Percentiles rank a stretch among this genome's conserved stretches.
These are phyloP conservation scores for Congeria kusceri DNA, from an alignment of 2,888 invertebrate genomes.

Conservation along the genomic window DNA sequence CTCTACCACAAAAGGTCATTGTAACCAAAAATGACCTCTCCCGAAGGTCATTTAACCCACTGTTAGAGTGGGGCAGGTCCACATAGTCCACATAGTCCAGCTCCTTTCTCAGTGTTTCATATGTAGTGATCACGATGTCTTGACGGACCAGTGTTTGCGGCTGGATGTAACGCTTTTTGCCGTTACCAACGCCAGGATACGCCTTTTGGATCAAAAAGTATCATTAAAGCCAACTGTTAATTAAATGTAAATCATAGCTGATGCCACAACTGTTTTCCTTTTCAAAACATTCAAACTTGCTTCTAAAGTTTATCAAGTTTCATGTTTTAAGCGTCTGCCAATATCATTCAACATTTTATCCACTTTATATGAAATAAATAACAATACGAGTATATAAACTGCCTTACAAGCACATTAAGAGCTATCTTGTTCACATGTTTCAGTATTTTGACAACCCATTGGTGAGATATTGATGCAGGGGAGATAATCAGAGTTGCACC, in stretches of 20 bases:
- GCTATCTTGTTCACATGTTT: conserved; percentile 87
- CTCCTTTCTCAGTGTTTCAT: conserved; percentile 88
- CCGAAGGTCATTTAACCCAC: conserved; percentile 76
- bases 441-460: conserved; percentile 90
- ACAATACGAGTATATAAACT: not conserved
- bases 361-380: too few relatives aligned
- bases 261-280: too few relatives aligned
- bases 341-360: too few relatives aligned
- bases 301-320: too few relatives aligned
- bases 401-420: conserved; percentile 84
- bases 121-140: conserved; percentile 91
- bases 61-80: conserved; percentile 86
- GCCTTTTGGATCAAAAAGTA: conserved; percentile 70
- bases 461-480: conserved; percentile 89
- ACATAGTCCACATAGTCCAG: conserved; percentile 88
- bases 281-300: too few relatives aligned
- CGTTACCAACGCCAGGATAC: conserved; percentile 86
- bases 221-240: not conserved
- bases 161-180: conserved; percentile 87
- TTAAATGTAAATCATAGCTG: not conserved
- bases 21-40: too few relatives aligned
- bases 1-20: too few relatives aligned
- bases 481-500: conserved; percentile 91
- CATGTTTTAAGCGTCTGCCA: too few relatives aligned
- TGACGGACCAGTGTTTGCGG: conserved; percentile 89